Evolutionary conservation across 2,797 vertebrate species (phyloP).

Genomic region (Podarcis lilfordi): DNA sequence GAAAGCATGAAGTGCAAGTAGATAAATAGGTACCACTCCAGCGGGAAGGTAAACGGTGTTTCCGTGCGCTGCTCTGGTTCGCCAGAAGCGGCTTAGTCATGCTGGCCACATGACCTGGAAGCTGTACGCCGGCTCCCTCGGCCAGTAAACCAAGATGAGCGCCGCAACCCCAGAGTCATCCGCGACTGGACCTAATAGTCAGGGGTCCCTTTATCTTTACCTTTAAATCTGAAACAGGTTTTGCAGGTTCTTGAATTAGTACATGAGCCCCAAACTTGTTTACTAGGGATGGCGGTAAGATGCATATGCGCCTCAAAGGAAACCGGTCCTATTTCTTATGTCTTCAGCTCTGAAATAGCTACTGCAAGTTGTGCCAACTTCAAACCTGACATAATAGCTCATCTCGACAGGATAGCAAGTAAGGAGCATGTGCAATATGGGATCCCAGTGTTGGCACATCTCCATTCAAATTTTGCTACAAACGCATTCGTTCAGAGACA

Average conservation of each 20-base stretch:
- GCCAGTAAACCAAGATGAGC: too few species aligned
- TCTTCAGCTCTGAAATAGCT: not conserved
- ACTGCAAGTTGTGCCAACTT: not conserved
- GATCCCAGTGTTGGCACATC: not conserved
- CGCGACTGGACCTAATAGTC: too few species aligned
- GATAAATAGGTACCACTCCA: too few species aligned
- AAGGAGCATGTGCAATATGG: not conserved
- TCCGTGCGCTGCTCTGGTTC: too few species aligned
- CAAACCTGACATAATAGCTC: not conserved
- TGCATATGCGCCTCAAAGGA: not conserved
- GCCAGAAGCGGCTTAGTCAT: too few species aligned
- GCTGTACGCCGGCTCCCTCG: too few species aligned
- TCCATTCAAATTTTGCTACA: not conserved
- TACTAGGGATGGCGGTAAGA: not conserved
- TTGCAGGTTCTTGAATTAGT: not conserved
- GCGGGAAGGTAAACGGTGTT: too few species aligned
- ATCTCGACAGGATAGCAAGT: not conserved
- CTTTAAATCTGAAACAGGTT: not conserved
- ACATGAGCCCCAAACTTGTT: not conserved
- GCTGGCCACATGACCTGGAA: too few species aligned
- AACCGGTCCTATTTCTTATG: not conserved
- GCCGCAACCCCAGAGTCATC: too few species aligned
- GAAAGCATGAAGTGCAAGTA: too few species aligned
- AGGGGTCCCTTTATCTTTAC: too few species aligned
- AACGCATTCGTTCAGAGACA: not conserved